Evolutionary conservation across 2,888 invertebrate species (phyloP), one percentile per base, ranked within the genome.

Genomic region (Lasioglossum morio): DNA sequence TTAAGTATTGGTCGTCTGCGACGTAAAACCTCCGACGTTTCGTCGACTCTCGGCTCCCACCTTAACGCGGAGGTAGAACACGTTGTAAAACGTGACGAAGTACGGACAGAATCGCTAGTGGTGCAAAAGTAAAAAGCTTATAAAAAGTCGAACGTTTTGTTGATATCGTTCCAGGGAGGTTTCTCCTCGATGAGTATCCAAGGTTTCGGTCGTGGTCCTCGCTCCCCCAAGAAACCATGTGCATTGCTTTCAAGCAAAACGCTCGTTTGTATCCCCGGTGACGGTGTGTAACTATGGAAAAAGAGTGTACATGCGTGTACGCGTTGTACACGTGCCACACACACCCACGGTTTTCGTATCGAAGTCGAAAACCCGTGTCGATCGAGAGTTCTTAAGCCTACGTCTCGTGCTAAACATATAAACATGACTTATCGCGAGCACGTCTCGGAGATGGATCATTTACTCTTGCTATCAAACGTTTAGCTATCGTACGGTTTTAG

Each of bases 51-150:
- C 19, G 14, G 72, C 46, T 66, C 63, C 81, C 66, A 82, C 75
- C 80, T 82, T 46, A 79, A n/a, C 63, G 34, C 34, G 82, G 23
- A 70, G 72, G 63, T 77, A 81, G 63, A 37, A 34, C 63, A 76
- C 63, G 80, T 43, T 19, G 79, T 77, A 40, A 4, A 77, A 73
- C 34, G 82, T 72, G 77, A 78, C 77, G 74, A 76, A 70, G 79
- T 77, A 84, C 78, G 79, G 79, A 80, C 80, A 85, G 63, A 85
- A 85, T 85, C 66, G 77, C 83, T 86, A 79, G 84, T 79, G 74
- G 88, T 79, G 84, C 82, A 84, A 84, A 87, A 87, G 84, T 84
- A 84, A 89, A 81, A 87, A 89, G 87, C 87, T 86, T 87, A 87
- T 79, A 81, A 87, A 87, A 87, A 77, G 81, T 79, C 53, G 76